Percentiles rank a stretch among this genome's conserved stretches.
phyloP scores from a whole-genome alignment of 2,888 invertebrate species.

The Incurvaria masculella region DNA sequence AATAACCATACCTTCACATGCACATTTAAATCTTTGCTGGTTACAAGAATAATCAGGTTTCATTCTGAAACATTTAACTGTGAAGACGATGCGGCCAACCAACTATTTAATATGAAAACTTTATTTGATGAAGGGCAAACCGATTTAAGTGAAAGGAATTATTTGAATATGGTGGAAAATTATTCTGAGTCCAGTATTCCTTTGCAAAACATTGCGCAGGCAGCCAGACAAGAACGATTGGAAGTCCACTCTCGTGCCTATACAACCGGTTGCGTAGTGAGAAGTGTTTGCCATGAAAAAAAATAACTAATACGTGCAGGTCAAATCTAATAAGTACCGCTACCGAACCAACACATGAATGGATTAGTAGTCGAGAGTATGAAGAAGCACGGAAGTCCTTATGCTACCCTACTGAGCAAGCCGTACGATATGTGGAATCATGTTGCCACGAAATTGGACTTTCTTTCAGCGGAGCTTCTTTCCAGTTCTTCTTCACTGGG shows the following conservation, averaged over 20 bases:
- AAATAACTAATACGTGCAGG: conserved; percentile 1
- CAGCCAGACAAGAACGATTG: background rate
- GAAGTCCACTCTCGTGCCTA: background rate
- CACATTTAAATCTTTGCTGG: conserved; percentile 18
- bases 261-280: conserved; percentile 1
- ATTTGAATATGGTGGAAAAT: background rate
- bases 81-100: conserved; percentile 15
- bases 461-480: no score
- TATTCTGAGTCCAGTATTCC: background rate
- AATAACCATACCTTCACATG: conserved; percentile 17
- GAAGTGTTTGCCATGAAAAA: background rate
- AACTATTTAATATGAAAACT: background rate
- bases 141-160: no score
- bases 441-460: no score
- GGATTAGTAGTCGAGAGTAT: conserved; percentile 3
- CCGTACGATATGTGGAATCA: no score
- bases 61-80: conserved; percentile 14
- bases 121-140: background rate
- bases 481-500: no score
- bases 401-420: no score
- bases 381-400: no score
- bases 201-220: conserved; percentile 3
- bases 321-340: conserved; percentile 5
- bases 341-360: conserved; percentile 13
- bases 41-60: conserved; percentile 17